Evolutionary conservation across 92 coral and sea anemone species (phyloP).

Genomic region (Metridium senile): DNA sequence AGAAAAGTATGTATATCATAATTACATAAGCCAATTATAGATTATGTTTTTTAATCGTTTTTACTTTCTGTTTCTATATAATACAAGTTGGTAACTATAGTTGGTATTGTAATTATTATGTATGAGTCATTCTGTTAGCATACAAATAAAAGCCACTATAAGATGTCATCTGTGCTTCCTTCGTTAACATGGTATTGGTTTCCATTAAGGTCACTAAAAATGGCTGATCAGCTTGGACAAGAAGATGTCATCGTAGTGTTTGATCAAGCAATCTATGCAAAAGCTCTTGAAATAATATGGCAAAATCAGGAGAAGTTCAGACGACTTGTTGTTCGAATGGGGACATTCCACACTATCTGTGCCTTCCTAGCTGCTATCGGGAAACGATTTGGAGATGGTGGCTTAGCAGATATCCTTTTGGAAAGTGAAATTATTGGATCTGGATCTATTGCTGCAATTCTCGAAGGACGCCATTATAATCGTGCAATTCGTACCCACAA

Average conservation of each 20-base stretch:
- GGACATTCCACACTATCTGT: slow-evolving; percentile 51
- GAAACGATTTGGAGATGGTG: slow-evolving; percentile 58
- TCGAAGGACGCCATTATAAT: slow-evolving; percentile 62
- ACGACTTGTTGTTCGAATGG: slow-evolving; percentile 56
- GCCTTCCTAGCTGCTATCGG: slow-evolving; percentile 59
- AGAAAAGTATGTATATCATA: no score
- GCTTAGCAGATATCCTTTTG: slow-evolving; percentile 54
- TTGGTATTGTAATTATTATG: no score
- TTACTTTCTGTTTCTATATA: no score
- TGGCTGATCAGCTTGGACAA: slow-evolving; percentile 64
- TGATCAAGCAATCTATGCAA: slow-evolving; percentile 61
- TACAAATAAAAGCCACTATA: no score
- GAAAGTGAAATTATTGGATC: slow-evolving; percentile 48
- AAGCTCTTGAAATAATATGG: slow-evolving; percentile 56
- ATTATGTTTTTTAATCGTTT: no score
- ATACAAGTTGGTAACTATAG: no score
- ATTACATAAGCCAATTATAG: no score
- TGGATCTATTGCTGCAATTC: slow-evolving; percentile 52
- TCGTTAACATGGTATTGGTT: no score
- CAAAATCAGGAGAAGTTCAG: slow-evolving; percentile 38
- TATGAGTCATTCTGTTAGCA: no score
- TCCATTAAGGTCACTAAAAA: slow-evolving; percentile 45
- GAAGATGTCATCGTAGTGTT: slow-evolving; percentile 44
- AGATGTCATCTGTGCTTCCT: no score
- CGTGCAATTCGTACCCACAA: slow-evolving; percentile 53